phyloP scores from a whole-genome alignment of 2,113 vertebrate genomes.

The Prionailurus viverrinus region DNA sequence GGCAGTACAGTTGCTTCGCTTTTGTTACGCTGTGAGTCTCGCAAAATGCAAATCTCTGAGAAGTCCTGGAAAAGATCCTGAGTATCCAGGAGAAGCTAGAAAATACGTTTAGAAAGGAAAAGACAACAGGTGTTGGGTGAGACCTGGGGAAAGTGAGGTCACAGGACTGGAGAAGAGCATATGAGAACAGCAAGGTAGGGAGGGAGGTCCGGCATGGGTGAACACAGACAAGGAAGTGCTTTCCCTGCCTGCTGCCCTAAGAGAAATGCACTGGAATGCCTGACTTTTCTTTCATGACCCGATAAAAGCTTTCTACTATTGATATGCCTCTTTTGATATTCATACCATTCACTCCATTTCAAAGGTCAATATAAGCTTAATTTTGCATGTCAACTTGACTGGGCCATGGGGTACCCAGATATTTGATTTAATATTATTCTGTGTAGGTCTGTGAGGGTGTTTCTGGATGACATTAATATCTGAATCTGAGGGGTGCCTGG shows the following conservation, averaged over 20 bases:
- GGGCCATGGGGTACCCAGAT: not conserved
- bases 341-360: not conserved
- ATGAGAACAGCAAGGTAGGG: not conserved
- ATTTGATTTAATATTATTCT: not conserved
- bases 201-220: not conserved
- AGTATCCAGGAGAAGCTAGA: not conserved
- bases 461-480: not conserved
- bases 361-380: not conserved
- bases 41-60: not conserved
- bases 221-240: no score
- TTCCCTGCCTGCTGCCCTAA: not conserved
- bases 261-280: not conserved
- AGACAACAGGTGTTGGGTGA: not conserved
- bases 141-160: not conserved
- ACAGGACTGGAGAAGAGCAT: not conserved
- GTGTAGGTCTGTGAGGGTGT: not conserved
- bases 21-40: not conserved
- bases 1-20: not conserved
- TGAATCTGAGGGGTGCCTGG: not conserved
- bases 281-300: not conserved
- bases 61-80: not conserved
- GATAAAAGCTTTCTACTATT: not conserved
- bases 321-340: not conserved
- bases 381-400: not conserved
- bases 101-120: not conserved